Percentiles rank a stretch among this genome's conserved stretches.
Conservation (phyloP, 2,797 vertebrate genomes). For the Acomys russatus region DNA sequence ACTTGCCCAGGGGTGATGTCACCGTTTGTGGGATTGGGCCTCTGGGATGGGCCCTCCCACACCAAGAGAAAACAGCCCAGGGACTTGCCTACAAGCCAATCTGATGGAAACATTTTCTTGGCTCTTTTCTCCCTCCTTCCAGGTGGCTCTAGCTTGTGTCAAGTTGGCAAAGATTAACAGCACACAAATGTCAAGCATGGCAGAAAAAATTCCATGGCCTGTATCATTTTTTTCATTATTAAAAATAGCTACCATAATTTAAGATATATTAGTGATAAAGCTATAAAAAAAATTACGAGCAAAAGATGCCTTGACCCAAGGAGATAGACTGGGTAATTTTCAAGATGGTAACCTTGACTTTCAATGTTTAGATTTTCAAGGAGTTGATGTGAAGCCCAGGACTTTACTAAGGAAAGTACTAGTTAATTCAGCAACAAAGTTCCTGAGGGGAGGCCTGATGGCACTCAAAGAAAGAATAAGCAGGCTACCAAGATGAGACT, state of each 20-base stretch:
- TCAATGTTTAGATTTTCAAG: constrained; percentile 33
- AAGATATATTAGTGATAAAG: not conserved
- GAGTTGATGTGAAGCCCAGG: constrained; percentile 43
- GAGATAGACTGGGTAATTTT: not conserved
- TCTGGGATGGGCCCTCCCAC: no score
- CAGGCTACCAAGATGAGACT: no score
- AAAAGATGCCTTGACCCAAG: not conserved
- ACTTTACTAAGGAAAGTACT: constrained; percentile 61
- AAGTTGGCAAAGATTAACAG: not conserved
- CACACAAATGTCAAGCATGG: not conserved
- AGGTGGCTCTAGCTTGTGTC: not conserved
- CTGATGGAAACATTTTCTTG: not conserved
- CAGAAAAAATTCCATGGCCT: not conserved
- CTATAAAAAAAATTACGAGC: not conserved
- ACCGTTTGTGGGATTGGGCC: not conserved
- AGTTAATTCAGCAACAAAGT: constrained; percentile 75
- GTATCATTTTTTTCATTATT: not conserved
- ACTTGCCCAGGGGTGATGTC: no score
- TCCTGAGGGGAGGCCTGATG: not conserved
- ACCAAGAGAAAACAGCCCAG: not conserved
- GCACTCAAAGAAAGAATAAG: no score
- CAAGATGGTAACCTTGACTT: not conserved
- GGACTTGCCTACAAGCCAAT: not conserved
- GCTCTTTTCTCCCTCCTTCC: not conserved
- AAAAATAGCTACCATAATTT: not conserved